Base-by-base conservation (phyloP, 2,797 vertebrate genomes). In the Stomatorhinus walkeri region DNA sequence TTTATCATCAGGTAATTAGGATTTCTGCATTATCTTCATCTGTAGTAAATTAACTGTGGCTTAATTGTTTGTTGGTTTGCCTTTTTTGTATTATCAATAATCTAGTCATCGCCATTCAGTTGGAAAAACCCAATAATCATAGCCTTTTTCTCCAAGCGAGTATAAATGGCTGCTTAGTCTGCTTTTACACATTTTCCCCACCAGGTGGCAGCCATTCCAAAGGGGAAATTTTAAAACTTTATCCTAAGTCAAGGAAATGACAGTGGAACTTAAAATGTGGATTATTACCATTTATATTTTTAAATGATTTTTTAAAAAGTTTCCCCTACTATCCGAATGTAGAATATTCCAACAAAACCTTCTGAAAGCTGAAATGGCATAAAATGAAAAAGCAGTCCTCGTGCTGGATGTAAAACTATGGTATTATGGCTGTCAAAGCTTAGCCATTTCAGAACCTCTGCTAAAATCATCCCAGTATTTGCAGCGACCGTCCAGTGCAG, bases 11-110 rank as follows among this genome's bases (percentile, higher is more conserved):
- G 92, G 90, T 93, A 92, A 92, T 87, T 94, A 93, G 94, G 91
- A 90, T 92, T 93, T 93, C 91, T 94, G 93, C 94, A 92, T 91
- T 92, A 76, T 92, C 91, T 94, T 91, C 91, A 93, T 88, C 91
- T 91, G 90, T 92, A 92, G 92, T 93, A 94, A 94, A 95, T 95
- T 95, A 95, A 94, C 94, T 93, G 91, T 92, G 93, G 92, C 91
- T 94, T 95, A 89, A 92, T 94, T 94, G 93, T 94, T 94, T 91
- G 81, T 79, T 88, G 49, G 88, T 51, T 10, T 56, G n/a, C 32
- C 19, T 84, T 84, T 49, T 1, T 79, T 2, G 4, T 43, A 40
- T 79, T 16, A 43, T 79, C 16, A 43, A 43, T 36, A 79, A 43
- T 79, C 12, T 79, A 79, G 28, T 79, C 16, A 79, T 79, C 6